Evolutionary conservation across 2,113 vertebrate genomes (phyloP).

Genomic region (Antigone vipio): DNA sequence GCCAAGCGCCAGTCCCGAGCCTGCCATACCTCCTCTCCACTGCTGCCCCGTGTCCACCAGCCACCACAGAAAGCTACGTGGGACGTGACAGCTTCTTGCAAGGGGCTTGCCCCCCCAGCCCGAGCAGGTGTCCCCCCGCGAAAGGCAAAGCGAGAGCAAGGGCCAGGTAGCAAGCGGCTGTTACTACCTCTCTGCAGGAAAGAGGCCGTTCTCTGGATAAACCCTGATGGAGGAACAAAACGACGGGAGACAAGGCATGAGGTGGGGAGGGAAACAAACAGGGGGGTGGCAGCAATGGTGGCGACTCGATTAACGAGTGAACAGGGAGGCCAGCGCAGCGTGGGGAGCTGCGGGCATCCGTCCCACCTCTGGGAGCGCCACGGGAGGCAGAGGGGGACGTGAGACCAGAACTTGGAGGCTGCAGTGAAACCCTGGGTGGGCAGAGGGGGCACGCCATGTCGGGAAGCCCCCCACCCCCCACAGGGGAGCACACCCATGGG

Average conservation of each 20-base stretch:
- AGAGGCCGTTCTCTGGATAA: constrained; percentile 87
- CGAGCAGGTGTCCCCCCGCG: neutral
- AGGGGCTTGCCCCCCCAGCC: neutral
- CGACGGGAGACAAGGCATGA: constrained; percentile 64
- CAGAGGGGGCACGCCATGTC: rapidly evolving
- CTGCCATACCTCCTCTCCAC: neutral
- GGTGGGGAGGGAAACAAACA: neutral
- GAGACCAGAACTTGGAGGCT: neutral
- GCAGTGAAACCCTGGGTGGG: neutral
- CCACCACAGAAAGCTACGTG: neutral
- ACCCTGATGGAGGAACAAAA: constrained; percentile 86
- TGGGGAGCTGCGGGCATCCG: neutral
- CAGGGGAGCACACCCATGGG: neutral
- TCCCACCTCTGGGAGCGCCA: neutral
- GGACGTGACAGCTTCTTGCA: neutral
- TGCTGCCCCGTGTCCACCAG: neutral
- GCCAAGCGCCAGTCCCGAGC: neutral
- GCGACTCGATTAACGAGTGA: neutral
- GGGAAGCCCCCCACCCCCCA: neutral
- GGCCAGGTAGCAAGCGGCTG: constrained; percentile 66
- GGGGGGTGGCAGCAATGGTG: neutral
- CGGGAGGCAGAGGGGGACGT: rapidly evolving
- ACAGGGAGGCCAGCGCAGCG: neutral
- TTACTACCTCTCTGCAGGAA: constrained; percentile 92
- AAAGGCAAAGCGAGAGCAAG: constrained; percentile 69